These are phyloP conservation scores for Lateolabrax maculatus DNA, from an alignment of 2,797 vertebrate species.

Conservation along the genomic window DNA sequence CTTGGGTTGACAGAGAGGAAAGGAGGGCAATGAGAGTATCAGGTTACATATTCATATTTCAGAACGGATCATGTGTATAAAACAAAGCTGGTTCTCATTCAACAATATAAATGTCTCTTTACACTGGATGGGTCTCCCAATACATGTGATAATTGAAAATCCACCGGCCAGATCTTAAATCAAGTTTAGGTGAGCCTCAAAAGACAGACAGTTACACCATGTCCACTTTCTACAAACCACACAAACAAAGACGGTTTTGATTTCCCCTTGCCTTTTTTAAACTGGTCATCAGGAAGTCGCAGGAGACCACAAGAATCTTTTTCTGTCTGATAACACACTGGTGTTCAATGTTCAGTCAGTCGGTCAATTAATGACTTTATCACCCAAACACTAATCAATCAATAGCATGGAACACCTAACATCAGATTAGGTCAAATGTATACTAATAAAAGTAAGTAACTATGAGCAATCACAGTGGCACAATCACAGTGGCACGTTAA, in stretches of 20 bases:
- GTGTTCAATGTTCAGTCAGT: neutral
- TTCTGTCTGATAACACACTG: neutral
- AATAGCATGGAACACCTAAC: neutral
- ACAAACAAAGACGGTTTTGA: neutral
- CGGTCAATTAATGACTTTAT: neutral
- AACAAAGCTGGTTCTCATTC: slow-evolving; percentile 27
- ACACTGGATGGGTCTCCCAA: neutral
- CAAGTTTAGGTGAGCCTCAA: neutral
- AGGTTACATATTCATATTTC: slow-evolving; percentile 36
- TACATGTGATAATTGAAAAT: neutral
- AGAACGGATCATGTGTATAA: neutral
- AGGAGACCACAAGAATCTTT: neutral
- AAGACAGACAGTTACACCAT: neutral
- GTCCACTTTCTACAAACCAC: neutral
- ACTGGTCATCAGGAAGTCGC: neutral
- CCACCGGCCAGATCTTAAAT: neutral
- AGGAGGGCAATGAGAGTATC: slow-evolving; percentile 17
- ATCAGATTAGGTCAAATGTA: too few species aligned
- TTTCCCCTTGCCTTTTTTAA: neutral
- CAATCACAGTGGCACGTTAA: neutral
- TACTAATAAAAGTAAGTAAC: neutral
- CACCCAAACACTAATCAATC: neutral
- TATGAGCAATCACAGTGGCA: neutral
- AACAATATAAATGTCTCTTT: slow-evolving; percentile 2
- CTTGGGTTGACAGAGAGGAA: slow-evolving; percentile 29